Evolutionary conservation across 1,140 invertebrate species (phyloP).

Genomic region (Ceratosolen solmsi): DNA sequence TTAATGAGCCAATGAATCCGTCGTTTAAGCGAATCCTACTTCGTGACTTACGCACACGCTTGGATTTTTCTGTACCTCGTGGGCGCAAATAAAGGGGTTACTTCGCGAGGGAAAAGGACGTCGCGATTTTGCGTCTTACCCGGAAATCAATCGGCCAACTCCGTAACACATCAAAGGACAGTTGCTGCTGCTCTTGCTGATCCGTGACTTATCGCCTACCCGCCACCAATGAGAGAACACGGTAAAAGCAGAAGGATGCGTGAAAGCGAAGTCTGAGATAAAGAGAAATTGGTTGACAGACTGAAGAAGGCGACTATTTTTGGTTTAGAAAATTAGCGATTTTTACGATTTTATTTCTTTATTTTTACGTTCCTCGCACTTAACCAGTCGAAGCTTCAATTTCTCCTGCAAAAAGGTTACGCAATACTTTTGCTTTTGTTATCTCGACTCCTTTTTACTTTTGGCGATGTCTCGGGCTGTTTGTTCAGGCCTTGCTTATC

Average conservation of each 20-base stretch:
- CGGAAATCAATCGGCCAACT: conserved; percentile 41
- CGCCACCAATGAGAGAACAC: conserved; percentile 15
- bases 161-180: conserved; percentile 45
- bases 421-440: no score
- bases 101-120: conserved; percentile 19
- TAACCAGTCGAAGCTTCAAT: background rate
- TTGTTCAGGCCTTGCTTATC: no score
- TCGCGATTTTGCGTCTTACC: conserved; percentile 26
- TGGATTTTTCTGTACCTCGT: no score
- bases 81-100: background rate
- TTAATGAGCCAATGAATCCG: no score
- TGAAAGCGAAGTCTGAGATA: conserved; percentile 29
- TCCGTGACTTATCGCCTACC: conserved; percentile 20
- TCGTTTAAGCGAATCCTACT: no score
- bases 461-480: no score
- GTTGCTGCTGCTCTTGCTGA: background rate
- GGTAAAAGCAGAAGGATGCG: conserved; percentile 18
- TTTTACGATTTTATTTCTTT: background rate
- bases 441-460: no score
- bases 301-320: background rate
- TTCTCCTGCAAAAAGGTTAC: background rate
- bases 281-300: conserved; percentile 39
- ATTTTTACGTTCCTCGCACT: background rate
- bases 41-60: no score
- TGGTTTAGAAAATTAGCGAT: background rate